Evolutionary conservation across 2,888 invertebrate species (phyloP).

Genomic region (Sepiola atlantica): DNA sequence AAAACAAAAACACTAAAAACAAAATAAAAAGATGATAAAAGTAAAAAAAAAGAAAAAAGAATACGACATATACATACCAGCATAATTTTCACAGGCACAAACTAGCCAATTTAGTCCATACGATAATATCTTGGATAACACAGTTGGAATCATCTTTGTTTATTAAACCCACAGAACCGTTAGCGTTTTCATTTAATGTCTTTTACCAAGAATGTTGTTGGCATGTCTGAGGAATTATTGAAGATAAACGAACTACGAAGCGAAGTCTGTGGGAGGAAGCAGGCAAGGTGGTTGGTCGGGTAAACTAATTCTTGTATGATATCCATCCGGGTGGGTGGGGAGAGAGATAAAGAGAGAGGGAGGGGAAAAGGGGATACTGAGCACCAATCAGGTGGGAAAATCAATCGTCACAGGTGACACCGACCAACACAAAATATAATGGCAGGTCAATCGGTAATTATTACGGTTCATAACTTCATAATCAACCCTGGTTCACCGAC

Average conservation of each 20-base stretch:
- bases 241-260: not conserved
- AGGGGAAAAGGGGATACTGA: not conserved
- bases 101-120: conserved; percentile 32
- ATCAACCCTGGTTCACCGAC: not conserved
- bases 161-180: not conserved
- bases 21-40: too few relatives aligned
- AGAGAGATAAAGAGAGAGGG: too few relatives aligned
- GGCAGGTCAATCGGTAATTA: not conserved
- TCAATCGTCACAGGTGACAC: not conserved
- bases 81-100: not conserved
- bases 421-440: not conserved
- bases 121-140: conserved; percentile 32
- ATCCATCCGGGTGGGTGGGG: not conserved
- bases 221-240: not conserved
- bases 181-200: not conserved
- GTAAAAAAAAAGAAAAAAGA: not conserved
- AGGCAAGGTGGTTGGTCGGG: not conserved
- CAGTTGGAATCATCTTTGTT: not conserved
- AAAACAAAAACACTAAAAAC: too few relatives aligned
- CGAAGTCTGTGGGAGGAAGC: not conserved
- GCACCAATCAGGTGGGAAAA: not conserved
- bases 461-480: not conserved
- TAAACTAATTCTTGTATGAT: not conserved
- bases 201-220: not conserved
- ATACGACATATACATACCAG: not conserved